Base-by-base conservation (phyloP, 2,797 vertebrate species). In the Thripadectes ignobilis region DNA sequence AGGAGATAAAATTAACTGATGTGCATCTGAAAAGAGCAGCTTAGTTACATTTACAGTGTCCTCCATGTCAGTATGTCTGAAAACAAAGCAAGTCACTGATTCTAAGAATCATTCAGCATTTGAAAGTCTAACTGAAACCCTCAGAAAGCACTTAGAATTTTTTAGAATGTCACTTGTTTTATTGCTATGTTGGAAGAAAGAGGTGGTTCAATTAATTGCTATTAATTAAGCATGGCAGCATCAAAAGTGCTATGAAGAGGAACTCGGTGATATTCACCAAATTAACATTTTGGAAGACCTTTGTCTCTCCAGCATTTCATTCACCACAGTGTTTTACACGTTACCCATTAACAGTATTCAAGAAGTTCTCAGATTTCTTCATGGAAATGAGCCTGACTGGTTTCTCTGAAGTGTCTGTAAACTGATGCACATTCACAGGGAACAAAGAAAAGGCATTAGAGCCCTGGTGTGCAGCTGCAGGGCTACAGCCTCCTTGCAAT, bases 1-100 rank as follows among this genome's bases (percentile, higher is more conserved):
- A 41, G 29, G 58, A 92, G 62, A 81, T 52, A 57, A 83, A 83
- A 83, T 95, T 83, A 93, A 48, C 65, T 74, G 83, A 78, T 78
- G 41, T 52, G 6, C 43, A 38, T 88, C 75, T 85, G 20, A 52
- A 87, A 80, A 32, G 18, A 58, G 36, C 82, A 71, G 59, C 32
- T 83, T 85, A 34, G 36, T 94, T 94, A 36, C 51, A 66, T 76
- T 85, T 82, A 24, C 30, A 54, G 43, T 30, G 72, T 83, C 29
- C 9, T 91, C 17, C 22, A 26, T 0, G 5, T 59, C 51, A 54
- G 26, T 45, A 7, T 41, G 39, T 75, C 82, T 86, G 58, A 75
- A 93, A 93, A 77, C 34, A 79, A 79, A 79, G 51, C 52, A 45
- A 14, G 23, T 24, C 45, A 34, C 57, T 61, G 57, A 46, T 57